Conservation (phyloP, 2,888 invertebrate genomes). For the Melanostoma mellinum region DNA sequence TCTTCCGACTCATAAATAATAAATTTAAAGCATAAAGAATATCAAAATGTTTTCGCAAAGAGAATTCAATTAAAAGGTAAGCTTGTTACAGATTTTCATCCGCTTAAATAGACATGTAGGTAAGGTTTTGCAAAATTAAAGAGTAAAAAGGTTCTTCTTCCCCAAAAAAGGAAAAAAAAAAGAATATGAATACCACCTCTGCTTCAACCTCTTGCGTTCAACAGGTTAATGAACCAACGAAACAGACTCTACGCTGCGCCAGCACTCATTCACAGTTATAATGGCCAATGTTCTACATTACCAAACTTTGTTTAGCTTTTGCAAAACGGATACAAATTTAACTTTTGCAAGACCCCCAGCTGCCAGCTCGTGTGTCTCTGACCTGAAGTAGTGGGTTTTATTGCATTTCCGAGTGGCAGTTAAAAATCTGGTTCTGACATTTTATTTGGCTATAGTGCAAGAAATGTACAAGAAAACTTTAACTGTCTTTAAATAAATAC, state of each 20-base stretch:
- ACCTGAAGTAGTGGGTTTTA: conserved; percentile 34
- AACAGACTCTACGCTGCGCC: neutral
- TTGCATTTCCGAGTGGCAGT: conserved; percentile 54
- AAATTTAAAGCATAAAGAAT: conserved; percentile 42
- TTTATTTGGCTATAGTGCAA: conserved; percentile 42
- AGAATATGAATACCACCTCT: conserved; percentile 41
- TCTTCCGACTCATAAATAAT: conserved; percentile 46
- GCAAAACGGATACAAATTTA: conserved; percentile 49
- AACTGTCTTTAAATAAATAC: conserved; percentile 20
- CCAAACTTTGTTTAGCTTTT: conserved; percentile 43
- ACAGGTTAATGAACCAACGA: conserved; percentile 60
- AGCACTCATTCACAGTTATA: conserved; percentile 56
- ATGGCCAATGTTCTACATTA: conserved; percentile 64
- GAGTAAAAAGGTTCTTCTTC: conserved; percentile 2
- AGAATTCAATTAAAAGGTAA: conserved; percentile 53
- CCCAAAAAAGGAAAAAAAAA: conserved; percentile 3
- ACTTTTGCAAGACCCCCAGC: conserved; percentile 40
- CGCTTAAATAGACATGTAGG: conserved; percentile 4
- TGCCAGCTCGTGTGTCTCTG: conserved; percentile 9
- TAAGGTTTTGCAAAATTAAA: conserved; percentile 5
- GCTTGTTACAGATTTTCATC: conserved; percentile 43
- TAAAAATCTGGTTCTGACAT: conserved; percentile 56
- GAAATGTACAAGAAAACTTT: conserved; percentile 41
- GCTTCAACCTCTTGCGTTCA: conserved; percentile 28
- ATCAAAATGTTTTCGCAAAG: conserved; percentile 39